Percentiles rank a stretch among this genome's conserved stretches.
These are phyloP conservation scores for Ophthalmolycus amberensis DNA, from an alignment of 2,113 vertebrate genomes.

Conservation along the genomic window DNA sequence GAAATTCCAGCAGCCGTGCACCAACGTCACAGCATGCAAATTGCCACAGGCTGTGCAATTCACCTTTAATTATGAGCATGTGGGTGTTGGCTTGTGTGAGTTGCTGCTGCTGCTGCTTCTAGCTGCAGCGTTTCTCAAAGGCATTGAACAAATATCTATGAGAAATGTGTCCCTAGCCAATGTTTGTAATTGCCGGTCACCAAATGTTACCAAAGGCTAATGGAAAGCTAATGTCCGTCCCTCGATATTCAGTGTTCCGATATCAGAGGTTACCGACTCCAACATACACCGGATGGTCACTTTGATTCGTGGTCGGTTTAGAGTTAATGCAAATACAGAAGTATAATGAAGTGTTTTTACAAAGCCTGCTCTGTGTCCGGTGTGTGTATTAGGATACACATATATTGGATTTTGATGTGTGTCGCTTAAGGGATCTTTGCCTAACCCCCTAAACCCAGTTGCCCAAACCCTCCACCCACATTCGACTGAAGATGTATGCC, in stretches of 20 bases:
- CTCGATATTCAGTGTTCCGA: not conserved
- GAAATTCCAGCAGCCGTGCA: conserved; percentile 45
- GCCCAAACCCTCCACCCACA: not conserved
- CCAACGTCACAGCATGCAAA: conserved; percentile 59
- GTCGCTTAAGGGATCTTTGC: not conserved
- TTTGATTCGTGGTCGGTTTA: too few species aligned
- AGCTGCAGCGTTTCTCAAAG: conserved; percentile 55
- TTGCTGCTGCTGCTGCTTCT: conserved; percentile 1
- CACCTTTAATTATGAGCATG: conserved; percentile 74
- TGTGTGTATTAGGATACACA: not conserved
- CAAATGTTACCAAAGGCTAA: not conserved
- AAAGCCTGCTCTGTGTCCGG: not conserved
- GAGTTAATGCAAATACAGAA: not conserved
- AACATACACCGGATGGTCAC: not conserved
- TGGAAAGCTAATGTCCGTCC: not conserved
- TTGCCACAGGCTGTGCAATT: conserved; percentile 68
- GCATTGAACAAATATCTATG: not conserved
- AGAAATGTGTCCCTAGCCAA: not conserved
- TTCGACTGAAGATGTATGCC: not conserved
- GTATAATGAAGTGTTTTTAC: not conserved
- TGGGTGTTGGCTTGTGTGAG: conserved; percentile 61
- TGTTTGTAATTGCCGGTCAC: not conserved
- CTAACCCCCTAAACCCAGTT: not conserved
- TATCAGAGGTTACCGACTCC: not conserved
- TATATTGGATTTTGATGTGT: not conserved